A percentile compares a stretch with the other conserved stretches of the same genome.
Evolutionary conservation across 2,797 vertebrate genomes (phyloP).

Genomic region (Synaphobranchus kaupii): DNA sequence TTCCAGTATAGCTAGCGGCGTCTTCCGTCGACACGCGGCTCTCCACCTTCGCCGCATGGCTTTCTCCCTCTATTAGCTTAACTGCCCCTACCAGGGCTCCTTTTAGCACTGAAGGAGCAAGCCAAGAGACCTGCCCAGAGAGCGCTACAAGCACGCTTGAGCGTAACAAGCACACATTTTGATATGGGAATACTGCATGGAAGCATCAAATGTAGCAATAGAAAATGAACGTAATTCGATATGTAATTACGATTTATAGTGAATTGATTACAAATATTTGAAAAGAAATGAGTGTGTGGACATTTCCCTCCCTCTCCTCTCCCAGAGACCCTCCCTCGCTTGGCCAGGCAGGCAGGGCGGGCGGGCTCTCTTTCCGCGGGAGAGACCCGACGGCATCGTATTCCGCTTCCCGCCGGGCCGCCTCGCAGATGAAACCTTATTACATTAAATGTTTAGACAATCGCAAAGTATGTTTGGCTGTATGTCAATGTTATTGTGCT

Average conservation of each 20-base stretch:
- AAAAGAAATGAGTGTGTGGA: background rate
- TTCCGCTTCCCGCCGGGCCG: conserved; percentile 1
- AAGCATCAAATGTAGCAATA: no score
- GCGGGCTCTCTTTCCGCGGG: background rate
- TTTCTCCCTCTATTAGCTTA: background rate
- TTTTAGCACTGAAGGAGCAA: no score
- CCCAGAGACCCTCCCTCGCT: background rate
- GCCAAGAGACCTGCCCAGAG: no score
- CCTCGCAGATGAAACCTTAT: conserved; percentile 34
- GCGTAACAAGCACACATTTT: no score
- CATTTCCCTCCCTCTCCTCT: background rate
- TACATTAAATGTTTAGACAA: conserved; percentile 53
- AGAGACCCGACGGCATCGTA: conserved; percentile 36
- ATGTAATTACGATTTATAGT: background rate
- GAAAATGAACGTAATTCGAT: no score
- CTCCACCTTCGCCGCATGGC: background rate
- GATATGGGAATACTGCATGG: no score
- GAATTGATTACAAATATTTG: background rate
- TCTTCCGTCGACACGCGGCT: background rate
- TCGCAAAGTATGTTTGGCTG: conserved; percentile 33
- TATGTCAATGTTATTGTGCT: conserved; percentile 35
- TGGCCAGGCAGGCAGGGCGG: background rate
- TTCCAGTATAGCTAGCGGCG: background rate
- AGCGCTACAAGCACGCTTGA: background rate
- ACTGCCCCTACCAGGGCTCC: background rate